phyloP scores from a whole-genome alignment of 1,140 invertebrate species.

The silkworm (Bombyx mori) region DNA sequence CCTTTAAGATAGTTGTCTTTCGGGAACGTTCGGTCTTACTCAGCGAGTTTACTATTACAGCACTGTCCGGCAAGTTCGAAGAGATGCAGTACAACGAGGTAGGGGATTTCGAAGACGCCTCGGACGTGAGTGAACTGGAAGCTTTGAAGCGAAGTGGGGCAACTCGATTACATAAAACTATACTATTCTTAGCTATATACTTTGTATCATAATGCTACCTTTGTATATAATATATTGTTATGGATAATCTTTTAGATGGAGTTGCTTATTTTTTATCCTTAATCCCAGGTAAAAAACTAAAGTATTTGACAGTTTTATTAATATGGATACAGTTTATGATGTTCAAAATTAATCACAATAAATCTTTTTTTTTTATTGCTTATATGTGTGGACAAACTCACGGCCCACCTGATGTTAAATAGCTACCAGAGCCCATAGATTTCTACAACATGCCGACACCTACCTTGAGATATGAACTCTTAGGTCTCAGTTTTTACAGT shows the following conservation, averaged over 20 bases:
- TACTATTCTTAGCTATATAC: slow-evolving; percentile 30
- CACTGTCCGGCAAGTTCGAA: slow-evolving; percentile 57
- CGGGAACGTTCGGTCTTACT: slow-evolving; percentile 10
- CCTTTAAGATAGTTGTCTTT: neutral
- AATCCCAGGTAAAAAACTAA: no score
- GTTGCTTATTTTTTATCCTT: no score
- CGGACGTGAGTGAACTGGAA: slow-evolving; percentile 60
- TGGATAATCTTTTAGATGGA: slow-evolving; percentile 40
- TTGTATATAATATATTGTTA: slow-evolving; percentile 70
- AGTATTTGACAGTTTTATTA: no score
- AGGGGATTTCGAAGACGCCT: slow-evolving; percentile 49
- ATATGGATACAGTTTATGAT: no score
- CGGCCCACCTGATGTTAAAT: no score
- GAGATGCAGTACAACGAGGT: slow-evolving; percentile 63
- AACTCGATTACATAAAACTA: slow-evolving; percentile 3
- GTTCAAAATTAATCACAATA: no score
- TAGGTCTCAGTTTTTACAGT: no score
- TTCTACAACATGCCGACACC: no score
- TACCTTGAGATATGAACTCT: no score
- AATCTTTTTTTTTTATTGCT: no score
- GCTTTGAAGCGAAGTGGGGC: slow-evolving; percentile 52
- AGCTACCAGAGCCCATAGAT: no score
- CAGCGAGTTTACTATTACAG: slow-evolving; percentile 33
- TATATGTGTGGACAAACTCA: no score
- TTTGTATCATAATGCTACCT: slow-evolving; percentile 52